Evolutionary conservation across 2,113 vertebrate species (phyloP), one percentile per base, ranked within the genome.

Genomic region (Rhadina sibilatrix): DNA sequence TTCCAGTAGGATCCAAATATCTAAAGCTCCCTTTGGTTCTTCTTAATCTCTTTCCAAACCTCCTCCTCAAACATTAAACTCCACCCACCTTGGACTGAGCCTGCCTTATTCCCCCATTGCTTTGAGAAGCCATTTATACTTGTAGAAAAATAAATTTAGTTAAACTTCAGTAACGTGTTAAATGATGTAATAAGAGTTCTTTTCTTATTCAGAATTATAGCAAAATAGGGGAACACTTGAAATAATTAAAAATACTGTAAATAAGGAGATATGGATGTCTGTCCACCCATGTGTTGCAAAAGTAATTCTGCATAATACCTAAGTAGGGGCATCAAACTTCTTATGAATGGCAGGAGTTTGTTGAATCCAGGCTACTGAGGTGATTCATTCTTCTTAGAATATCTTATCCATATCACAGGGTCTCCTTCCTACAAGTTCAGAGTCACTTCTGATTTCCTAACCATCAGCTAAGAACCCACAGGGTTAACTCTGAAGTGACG

Each of bases 171-270:
- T 54, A 56, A 30, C 0, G 6, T 2, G 10, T 6, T n/a, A 52
- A 40, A 44, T 12, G 6, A 18, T 30, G 6, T 1, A 44, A 63
- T 59, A 57, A 42, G 7, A 46, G 1, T 1, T 1, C 9, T n/a
- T 44, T 69, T 7, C 78, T 71, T 40, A n/a, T 24, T 63, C 33
- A 40, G 15, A 70, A 78, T 35, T 6, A 50, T 0, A 7, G 46
- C 9, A 64, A 44, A 76, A 54, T 12, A 16, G n/a, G 12, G 7
- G 25, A 44, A 54, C 12, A n/a, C 28, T 11, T 47, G 10, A 74
- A 28, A 47, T 37, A 20, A 81, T 11, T 42, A 50, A 84, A 83
- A 83, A 19, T 5, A 18, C 2, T 31, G 38, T 21, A 37, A 66
- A 68, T 7, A 24, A 30, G 77, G 27, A 81, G 56, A 54, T 16